A percentile compares a stretch with the other conserved stretches of the same genome.
Evolutionary conservation across 2,797 vertebrate genomes (phyloP).

Genomic region (Gadopsis marmoratus): DNA sequence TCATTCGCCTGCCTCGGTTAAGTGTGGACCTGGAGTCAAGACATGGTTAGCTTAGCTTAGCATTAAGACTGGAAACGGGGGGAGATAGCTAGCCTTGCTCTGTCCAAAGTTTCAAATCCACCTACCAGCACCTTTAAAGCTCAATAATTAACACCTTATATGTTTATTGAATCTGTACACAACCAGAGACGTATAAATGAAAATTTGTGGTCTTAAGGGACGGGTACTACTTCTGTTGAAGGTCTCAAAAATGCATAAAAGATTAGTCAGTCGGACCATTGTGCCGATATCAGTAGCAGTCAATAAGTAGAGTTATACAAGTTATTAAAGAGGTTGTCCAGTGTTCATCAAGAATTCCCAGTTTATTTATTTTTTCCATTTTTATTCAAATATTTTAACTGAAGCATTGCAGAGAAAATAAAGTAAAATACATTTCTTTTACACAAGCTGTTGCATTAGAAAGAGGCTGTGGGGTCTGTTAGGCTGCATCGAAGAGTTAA

Average conservation of each 20-base stretch:
- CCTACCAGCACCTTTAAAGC: no score
- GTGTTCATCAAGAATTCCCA: not conserved
- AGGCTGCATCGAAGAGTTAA: slow-evolving; percentile 28
- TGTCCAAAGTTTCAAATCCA: not conserved
- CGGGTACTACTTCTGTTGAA: not conserved
- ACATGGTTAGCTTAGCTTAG: not conserved
- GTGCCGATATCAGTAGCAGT: not conserved
- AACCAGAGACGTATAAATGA: no score
- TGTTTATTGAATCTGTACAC: no score
- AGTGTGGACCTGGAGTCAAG: not conserved
- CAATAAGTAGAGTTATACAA: not conserved
- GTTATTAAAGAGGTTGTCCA: not conserved
- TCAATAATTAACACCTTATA: no score
- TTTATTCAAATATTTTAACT: slow-evolving; percentile 13
- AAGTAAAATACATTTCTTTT: not conserved
- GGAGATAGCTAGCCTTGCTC: not conserved
- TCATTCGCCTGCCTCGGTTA: not conserved
- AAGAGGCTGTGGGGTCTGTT: slow-evolving; percentile 12
- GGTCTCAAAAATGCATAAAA: slow-evolving; percentile 4
- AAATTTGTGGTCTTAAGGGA: no score
- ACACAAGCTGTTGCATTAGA: slow-evolving; percentile 19
- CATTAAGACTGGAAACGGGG: no score
- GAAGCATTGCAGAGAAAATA: slow-evolving; percentile 3
- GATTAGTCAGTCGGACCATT: not conserved
- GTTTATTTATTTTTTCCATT: no score